A percentile compares a stretch with the other conserved stretches of the same genome.
Evolutionary conservation across 1,140 invertebrate genomes (phyloP).

Genomic region (Ips typographus): DNA sequence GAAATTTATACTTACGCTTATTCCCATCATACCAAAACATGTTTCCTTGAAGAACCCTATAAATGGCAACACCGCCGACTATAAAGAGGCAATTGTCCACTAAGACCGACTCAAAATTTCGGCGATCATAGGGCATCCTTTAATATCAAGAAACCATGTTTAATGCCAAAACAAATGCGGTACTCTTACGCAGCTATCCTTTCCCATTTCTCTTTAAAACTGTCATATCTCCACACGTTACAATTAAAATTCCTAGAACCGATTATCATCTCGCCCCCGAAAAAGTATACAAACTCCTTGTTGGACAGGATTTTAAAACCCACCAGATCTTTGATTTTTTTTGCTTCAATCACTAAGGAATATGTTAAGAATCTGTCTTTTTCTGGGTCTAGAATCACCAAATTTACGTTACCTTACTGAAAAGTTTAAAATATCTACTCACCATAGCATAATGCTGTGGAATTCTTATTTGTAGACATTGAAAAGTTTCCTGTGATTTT

Average conservation of each 20-base stretch:
- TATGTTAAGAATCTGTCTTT: too few species aligned
- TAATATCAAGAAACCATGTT: constrained; percentile 15
- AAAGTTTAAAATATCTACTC: too few species aligned
- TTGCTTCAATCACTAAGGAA: constrained; percentile 7
- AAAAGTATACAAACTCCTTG: constrained; percentile 45
- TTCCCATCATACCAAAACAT: constrained; percentile 44
- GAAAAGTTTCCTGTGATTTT: too few species aligned
- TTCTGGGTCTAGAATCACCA: too few species aligned
- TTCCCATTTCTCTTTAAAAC: constrained; percentile 42
- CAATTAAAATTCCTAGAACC: constrained; percentile 44
- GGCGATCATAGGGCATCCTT: constrained; percentile 37
- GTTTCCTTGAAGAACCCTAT: constrained; percentile 44
- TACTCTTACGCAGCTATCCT: constrained; percentile 32
- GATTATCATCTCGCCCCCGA: constrained; percentile 44
- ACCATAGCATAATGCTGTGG: too few species aligned
- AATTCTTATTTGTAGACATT: too few species aligned
- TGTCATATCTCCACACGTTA: constrained; percentile 45
- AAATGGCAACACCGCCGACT: constrained; percentile 44
- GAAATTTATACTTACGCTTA: not conserved
- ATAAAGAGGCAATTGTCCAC: constrained; percentile 42
- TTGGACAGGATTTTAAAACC: constrained; percentile 43
- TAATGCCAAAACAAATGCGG: not conserved
- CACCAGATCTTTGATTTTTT: constrained; percentile 36
- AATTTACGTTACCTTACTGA: too few species aligned
- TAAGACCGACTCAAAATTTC: constrained; percentile 46